Evolutionary conservation across 2,888 invertebrate genomes (phyloP).

Genomic region (Tiliacea citrago): DNA sequence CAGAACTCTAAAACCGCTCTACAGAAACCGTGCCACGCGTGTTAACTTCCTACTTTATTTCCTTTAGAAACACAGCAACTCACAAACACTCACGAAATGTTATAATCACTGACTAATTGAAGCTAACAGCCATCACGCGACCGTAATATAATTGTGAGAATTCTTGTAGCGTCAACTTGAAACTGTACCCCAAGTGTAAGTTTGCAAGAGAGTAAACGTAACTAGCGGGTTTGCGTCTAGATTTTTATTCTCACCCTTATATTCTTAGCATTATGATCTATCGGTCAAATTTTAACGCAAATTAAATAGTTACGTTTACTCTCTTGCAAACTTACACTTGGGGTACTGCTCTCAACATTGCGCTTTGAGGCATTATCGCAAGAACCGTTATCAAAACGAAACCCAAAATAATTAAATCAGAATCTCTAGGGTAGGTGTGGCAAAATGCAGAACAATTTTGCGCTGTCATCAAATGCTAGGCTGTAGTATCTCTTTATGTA

Average conservation of each 20-base stretch:
- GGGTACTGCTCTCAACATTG: constrained; percentile 19
- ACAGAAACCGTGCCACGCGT: neutral
- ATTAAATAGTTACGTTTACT: no score
- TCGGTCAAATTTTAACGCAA: no score
- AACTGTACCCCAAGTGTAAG: no score
- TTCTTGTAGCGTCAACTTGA: constrained; percentile 29
- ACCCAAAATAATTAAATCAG: constrained; percentile 11
- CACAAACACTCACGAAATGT: constrained; percentile 5
- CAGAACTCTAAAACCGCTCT: neutral
- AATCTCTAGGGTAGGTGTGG: no score
- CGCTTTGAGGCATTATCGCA: neutral
- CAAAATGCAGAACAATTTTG: neutral
- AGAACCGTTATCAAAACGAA: constrained; percentile 19
- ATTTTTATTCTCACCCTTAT: no score
- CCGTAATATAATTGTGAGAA: constrained; percentile 33
- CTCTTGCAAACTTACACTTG: no score
- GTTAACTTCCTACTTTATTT: neutral
- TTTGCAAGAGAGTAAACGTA: no score
- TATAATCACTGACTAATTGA: constrained; percentile 50
- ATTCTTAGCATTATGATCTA: no score
- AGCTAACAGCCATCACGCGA: constrained; percentile 29
- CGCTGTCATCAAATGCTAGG: neutral
- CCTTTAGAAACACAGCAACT: constrained; percentile 1
- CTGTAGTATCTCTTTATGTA: neutral
- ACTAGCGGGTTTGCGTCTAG: no score